Conservation (phyloP, 1,140 invertebrate genomes). For the Oncopodura yosiiana region DNA sequence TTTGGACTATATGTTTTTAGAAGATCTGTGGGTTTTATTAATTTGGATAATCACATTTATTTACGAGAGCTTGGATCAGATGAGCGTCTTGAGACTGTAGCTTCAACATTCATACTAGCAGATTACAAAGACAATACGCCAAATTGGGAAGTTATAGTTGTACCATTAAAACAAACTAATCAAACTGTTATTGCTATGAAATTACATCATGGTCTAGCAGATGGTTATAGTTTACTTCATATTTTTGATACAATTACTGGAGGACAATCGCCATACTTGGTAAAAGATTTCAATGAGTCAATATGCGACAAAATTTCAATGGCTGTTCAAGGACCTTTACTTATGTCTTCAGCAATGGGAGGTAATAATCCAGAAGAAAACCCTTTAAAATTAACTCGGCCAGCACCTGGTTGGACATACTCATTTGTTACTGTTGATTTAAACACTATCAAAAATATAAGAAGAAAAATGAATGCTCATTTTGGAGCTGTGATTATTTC, state of each 20-base stretch:
- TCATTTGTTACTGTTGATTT: slow-evolving; percentile 4
- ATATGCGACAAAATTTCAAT: neutral
- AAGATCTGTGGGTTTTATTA: neutral
- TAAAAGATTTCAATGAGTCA: slow-evolving; percentile 12
- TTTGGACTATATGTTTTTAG: slow-evolving; percentile 8
- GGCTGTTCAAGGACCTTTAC: neutral
- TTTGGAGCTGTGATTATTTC: slow-evolving; percentile 8
- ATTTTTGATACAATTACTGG: slow-evolving; percentile 22
- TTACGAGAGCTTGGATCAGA: neutral
- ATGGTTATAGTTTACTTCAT: slow-evolving; percentile 19
- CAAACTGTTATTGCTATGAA: slow-evolving; percentile 12
- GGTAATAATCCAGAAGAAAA: neutral
- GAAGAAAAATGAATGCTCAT: slow-evolving; percentile 6
- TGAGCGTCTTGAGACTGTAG: slow-evolving; percentile 6
- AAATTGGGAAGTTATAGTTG: slow-evolving; percentile 17
- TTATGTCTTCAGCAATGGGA: neutral
- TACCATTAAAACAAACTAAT: neutral
- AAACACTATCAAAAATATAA: neutral
- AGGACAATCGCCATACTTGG: slow-evolving; percentile 12
- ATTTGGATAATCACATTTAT: slow-evolving; percentile 1
- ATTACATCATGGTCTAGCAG: slow-evolving; percentile 23
- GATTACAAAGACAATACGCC: neutral
- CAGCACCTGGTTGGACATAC: slow-evolving; percentile 4
- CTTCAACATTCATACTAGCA: slow-evolving; percentile 3
- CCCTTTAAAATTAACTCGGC: neutral